Evolutionary conservation across 2,113 vertebrate species (phyloP).

Genomic region (Labeo catla): DNA sequence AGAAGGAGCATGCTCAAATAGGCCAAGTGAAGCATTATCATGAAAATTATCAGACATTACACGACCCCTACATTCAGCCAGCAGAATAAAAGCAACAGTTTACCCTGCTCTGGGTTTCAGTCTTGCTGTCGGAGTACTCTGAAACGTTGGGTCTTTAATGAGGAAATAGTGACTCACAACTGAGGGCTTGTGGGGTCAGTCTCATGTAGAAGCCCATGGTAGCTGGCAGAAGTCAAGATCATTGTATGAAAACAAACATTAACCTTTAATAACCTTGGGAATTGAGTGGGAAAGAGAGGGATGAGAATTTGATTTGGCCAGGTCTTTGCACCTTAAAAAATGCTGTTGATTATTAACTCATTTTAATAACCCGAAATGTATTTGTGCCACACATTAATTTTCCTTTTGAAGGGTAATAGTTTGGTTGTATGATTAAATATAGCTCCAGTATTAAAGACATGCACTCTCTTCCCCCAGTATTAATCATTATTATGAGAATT

Average conservation of each 20-base stretch:
- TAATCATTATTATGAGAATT: conserved; percentile 11
- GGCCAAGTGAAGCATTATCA: neutral
- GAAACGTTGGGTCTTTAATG: neutral
- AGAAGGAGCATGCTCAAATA: neutral
- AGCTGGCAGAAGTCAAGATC: neutral
- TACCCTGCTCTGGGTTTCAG: neutral
- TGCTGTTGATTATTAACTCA: neutral
- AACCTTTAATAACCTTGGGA: neutral
- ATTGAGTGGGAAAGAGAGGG: neutral
- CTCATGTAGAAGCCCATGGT: neutral
- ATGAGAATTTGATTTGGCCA: neutral
- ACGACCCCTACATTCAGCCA: neutral
- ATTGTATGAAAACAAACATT: neutral
- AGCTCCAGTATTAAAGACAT: neutral
- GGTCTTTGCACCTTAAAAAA: neutral
- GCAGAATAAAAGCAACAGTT: neutral
- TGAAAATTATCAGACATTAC: neutral
- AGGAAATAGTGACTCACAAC: conserved; percentile 1
- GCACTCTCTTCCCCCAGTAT: neutral
- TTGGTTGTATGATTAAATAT: neutral
- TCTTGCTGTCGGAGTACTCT: neutral
- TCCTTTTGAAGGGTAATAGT: neutral
- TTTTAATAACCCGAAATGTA: neutral
- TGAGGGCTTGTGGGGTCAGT: neutral
- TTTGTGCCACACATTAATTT: too few species aligned